phyloP scores from a whole-genome alignment of 2,888 invertebrate species.

The Dendrolimus houi region DNA sequence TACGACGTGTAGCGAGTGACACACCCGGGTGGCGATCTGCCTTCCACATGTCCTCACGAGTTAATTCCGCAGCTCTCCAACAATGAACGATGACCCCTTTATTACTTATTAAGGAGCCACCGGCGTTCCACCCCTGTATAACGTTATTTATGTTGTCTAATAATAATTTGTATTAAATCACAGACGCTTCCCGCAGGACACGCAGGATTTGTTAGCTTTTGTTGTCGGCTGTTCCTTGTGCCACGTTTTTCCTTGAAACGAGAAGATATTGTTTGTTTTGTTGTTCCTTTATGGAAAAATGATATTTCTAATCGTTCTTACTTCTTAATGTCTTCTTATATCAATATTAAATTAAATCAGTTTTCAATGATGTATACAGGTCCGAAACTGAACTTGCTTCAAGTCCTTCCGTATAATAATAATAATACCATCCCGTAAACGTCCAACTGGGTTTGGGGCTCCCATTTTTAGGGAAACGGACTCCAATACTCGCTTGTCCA shows the following conservation, averaged over 20 bases:
- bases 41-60: slow-evolving; percentile 30
- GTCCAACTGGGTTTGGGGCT: too few species aligned
- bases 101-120: slow-evolving; percentile 73
- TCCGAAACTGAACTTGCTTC: too few species aligned
- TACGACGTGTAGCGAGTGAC: too few species aligned
- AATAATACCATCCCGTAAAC: too few species aligned
- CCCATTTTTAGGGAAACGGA: too few species aligned
- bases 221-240: slow-evolving; percentile 48
- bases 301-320: slow-evolving; percentile 24
- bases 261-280: slow-evolving; percentile 47
- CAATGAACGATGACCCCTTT: slow-evolving; percentile 73
- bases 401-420: too few species aligned
- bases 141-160: slow-evolving; percentile 74
- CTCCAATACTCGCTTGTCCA: too few species aligned
- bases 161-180: slow-evolving; percentile 77
- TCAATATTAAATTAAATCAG: too few species aligned
- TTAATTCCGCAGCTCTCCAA: slow-evolving; percentile 52
- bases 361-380: too few species aligned
- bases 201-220: slow-evolving; percentile 72
- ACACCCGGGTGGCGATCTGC: too few species aligned
- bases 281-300: slow-evolving; percentile 41
- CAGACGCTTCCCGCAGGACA: slow-evolving; percentile 63
- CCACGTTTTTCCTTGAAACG: slow-evolving; percentile 38
- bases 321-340: slow-evolving; percentile 17
- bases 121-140: slow-evolving; percentile 48